Percentiles rank a stretch among this genome's conserved stretches.
Evolutionary conservation across 2,113 vertebrate genomes (phyloP).

Genomic region (Centropus unirufus): DNA sequence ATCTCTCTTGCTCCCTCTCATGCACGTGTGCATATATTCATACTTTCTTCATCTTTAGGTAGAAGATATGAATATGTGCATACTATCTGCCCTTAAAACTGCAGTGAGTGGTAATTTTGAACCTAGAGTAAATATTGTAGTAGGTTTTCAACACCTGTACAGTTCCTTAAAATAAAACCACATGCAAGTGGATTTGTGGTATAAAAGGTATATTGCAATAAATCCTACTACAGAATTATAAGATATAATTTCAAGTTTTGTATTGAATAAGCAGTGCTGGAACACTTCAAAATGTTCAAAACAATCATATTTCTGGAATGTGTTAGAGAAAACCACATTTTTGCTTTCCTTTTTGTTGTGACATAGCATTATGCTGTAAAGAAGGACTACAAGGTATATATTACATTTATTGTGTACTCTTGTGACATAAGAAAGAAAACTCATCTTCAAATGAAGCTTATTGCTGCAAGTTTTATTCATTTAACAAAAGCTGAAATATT

Average conservation of each 20-base stretch:
- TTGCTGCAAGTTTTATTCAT: neutral
- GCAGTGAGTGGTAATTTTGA: too few species aligned
- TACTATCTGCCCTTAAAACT: neutral
- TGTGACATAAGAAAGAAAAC: neutral
- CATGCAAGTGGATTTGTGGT: neutral
- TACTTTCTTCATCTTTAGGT: neutral
- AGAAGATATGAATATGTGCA: neutral
- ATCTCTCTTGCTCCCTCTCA: neutral
- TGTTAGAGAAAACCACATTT: neutral
- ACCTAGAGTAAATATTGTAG: neutral
- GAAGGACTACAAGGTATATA: neutral
- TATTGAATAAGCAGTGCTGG: neutral
- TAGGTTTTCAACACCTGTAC: neutral
- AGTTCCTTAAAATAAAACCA: neutral
- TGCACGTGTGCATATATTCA: neutral
- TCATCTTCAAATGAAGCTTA: neutral
- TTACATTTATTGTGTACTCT: neutral
- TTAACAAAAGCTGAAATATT: constrained; percentile 26
- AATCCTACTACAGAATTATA: neutral
- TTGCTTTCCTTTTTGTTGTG: neutral
- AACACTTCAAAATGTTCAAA: neutral
- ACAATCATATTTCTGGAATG: neutral
- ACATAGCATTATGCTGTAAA: neutral
- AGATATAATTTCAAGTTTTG: neutral
- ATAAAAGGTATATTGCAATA: neutral